A percentile compares a stretch with the other conserved stretches of the same genome.
Evolutionary conservation across 2,888 invertebrate genomes (phyloP).

Genomic region (Spilosoma lubricipeda): DNA sequence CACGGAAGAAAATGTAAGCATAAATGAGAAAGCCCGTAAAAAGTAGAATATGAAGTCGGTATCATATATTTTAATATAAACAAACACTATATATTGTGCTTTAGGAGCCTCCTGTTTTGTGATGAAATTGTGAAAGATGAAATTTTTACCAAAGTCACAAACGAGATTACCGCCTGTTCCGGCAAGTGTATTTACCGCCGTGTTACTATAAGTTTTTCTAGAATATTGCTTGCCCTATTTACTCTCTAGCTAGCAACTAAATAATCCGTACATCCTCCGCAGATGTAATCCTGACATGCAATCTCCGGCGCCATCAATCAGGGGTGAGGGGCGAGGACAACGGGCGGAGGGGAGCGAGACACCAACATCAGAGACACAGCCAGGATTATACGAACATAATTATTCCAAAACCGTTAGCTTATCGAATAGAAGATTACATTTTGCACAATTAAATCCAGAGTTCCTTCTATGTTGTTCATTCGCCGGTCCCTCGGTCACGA

Average conservation of each 20-base stretch:
- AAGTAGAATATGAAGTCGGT: background rate
- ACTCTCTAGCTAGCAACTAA: conserved; percentile 72
- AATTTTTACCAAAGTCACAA: conserved; percentile 47
- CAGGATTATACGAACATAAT: conserved; percentile 58
- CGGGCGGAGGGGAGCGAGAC: conserved; percentile 23
- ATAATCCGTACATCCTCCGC: conserved; percentile 82
- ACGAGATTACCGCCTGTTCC: conserved; percentile 52
- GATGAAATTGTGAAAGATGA: background rate
- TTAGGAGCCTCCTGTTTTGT: background rate
- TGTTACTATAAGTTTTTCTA: conserved; percentile 57
- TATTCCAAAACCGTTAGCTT: conserved; percentile 61
- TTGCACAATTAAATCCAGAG: conserved; percentile 52
- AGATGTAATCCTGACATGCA: conserved; percentile 84
- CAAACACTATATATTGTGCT: background rate
- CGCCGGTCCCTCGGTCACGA: conserved; percentile 35
- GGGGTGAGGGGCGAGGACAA: conserved; percentile 48
- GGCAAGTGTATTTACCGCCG: conserved; percentile 28
- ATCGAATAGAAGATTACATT: conserved; percentile 50
- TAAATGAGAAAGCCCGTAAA: background rate
- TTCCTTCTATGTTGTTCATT: conserved; percentile 44
- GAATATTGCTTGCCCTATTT: conserved; percentile 72
- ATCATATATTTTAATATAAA: background rate
- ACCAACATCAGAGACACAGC: conserved; percentile 53
- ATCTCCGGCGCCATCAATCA: conserved; percentile 84
- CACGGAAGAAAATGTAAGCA: background rate